Evolutionary conservation across 2,113 vertebrate genomes (phyloP), one percentile per base, ranked within the genome.

Genomic region (Stomatorhinus ivindoensis): DNA sequence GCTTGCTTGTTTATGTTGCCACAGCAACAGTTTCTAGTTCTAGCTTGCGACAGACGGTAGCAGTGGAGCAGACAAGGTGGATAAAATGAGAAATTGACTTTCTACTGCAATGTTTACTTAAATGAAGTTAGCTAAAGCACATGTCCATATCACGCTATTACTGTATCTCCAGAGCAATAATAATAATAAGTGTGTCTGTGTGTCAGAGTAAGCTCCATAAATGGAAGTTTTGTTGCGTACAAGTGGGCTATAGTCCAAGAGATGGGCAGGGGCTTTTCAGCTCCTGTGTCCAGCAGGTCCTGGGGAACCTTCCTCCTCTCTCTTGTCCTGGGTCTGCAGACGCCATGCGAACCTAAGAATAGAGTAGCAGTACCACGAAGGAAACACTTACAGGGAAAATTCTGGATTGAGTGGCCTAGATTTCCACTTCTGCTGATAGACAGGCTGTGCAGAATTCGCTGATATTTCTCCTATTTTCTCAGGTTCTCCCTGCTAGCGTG

Each of bases 51-150:
- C 82, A 84, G 82, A 44, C 39, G 19, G 82, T 84, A 84, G 19
- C 82, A 84, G 42, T 2, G 11, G 39, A n/a, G 44, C 15, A 84
- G 42, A 47, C 44, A n/a, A 84, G 82, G 21, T 84, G 21, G 44
- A 84, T 84, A 84, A 84, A 84, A 84, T 47, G 44, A 84, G 82
- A 84, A 84, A 84, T 84, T 47, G 24, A 84, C 21, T 47, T 47
- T 84, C 3, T 42, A 24, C 21, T 84, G 39, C 47, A 84, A 27
- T 47, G 8, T 84, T 84, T 84, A 44, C 24, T 39, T 39, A 42
- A 80, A 42, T 39, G 31, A 80, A 80, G 31, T 19, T 7, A 42
- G 6, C 73, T 35, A 31, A 19, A 35, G 35, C 73, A 42, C 15
- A 42, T 80, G 13, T 15, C 27, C 65, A 73, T 35, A 10, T 27